A percentile compares a stretch with the other conserved stretches of the same genome.
Evolutionary conservation across 2,797 vertebrate genomes (phyloP).

Genomic region (Typhlichthys eigenmanni): DNA sequence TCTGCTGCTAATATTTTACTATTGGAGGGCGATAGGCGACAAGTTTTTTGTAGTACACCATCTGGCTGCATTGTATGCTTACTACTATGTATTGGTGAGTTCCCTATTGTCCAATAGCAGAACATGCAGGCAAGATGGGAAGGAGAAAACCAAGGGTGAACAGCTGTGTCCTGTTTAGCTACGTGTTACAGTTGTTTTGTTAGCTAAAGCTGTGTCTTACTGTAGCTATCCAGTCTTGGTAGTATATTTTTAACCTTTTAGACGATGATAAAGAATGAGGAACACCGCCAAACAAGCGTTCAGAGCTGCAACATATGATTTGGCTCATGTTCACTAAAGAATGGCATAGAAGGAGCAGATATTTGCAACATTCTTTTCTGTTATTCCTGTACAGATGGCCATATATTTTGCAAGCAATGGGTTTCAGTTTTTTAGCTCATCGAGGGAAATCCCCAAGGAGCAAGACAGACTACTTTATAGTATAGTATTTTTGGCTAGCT

Average conservation of each 20-base stretch:
- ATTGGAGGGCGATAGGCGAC: constrained; percentile 98
- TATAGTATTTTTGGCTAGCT: too few species aligned
- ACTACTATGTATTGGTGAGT: constrained; percentile 98
- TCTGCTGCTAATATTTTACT: constrained; percentile 93
- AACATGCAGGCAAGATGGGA: constrained; percentile 77
- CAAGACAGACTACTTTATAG: too few species aligned
- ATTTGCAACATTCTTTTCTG: too few species aligned
- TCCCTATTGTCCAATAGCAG: constrained; percentile 77
- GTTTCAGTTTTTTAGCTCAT: background rate
- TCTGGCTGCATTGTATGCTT: constrained; percentile 91
- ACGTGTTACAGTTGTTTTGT: constrained; percentile 4
- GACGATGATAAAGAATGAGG: too few species aligned
- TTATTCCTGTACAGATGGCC: too few species aligned
- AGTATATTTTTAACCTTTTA: too few species aligned
- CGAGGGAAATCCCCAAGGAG: too few species aligned
- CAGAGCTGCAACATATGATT: too few species aligned
- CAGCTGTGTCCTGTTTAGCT: constrained; percentile 56
- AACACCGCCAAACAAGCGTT: too few species aligned
- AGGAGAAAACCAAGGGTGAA: constrained; percentile 77
- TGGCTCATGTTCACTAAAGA: too few species aligned
- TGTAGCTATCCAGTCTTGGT: background rate
- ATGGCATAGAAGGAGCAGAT: too few species aligned
- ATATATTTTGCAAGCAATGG: too few species aligned
- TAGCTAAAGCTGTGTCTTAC: background rate
- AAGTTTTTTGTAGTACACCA: constrained; percentile 96